Evolutionary conservation across 1,140 invertebrate genomes (phyloP), one percentile per base, ranked within the genome.

Genomic region (Leptinotarsa lineolata): DNA sequence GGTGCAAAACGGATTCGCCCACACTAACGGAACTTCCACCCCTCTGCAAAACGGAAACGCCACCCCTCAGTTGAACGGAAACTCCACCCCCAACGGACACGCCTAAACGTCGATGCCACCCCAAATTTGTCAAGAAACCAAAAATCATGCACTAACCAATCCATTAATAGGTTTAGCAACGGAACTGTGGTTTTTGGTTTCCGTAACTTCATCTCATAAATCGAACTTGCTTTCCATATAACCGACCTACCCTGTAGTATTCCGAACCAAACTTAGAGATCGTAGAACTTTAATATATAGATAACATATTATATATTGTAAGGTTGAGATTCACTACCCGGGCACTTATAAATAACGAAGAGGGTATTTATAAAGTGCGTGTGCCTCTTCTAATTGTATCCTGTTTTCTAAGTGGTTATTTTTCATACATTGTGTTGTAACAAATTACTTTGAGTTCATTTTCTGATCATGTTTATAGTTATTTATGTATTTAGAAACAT

Each of bases 211-310:
- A 30, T 63, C 20, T 22, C 61, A 22, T 63, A 22, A 63, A 63
- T 63, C 24, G 20, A 63, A 63, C 20, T 63, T 63, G 61, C 61
- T 63, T 63, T 4, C 20, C 24, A 12, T 21, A 20, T 63, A 63
- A 30, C 20, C 20, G 20, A 63, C 13, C 24, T 30, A 63, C 61
- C 61, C 69, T 59, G 30, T 71, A 71, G 69, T 71, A 71, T 71
- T 63, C 39, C 30, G 30, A 71, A 71, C 69, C 69, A 71, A 71
- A 71, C 60, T 59, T 71, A 71, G 69, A 59, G 61, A 20, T 71
- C 61, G 44, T 71, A 71, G 60, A 71, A 71, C 69, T 71, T 71
- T 24, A 71, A 71, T 71, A 71, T 71, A 71, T 71, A 71, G 69
- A 39, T 30, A 60, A 64, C 69, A 30, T 71, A 63, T 71, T 71